Evolutionary conservation across 2,888 invertebrate genomes (phyloP).

Genomic region (Lochmaea crataegi): DNA sequence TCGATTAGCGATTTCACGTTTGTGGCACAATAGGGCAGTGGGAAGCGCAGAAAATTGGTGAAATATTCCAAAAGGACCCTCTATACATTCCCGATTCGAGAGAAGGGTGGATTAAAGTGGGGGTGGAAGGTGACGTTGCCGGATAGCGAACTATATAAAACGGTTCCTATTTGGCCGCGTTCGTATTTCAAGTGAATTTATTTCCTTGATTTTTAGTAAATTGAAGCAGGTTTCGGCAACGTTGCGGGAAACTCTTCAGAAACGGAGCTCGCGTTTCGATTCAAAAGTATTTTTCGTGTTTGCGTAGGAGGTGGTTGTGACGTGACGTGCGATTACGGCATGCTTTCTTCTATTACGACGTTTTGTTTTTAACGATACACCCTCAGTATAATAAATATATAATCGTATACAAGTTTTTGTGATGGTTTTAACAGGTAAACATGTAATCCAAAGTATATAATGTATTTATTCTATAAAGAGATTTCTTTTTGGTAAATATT

Average conservation of each 20-base stretch:
- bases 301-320: constrained; percentile 3
- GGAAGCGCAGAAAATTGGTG: constrained; percentile 46
- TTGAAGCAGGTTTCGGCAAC: not conserved
- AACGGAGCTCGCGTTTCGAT: not conserved
- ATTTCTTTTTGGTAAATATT: too few relatives aligned
- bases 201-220: not conserved
- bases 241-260: not conserved
- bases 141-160: not conserved
- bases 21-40: constrained; percentile 57
- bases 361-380: constrained; percentile 1
- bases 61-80: constrained; percentile 40
- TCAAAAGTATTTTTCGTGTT: not conserved
- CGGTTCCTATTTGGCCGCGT: not conserved
- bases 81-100: constrained; percentile 20
- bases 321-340: constrained; percentile 2
- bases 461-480: too few relatives aligned
- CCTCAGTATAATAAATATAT: not conserved
- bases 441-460: not conserved
- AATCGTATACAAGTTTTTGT: not conserved
- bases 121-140: constrained; percentile 33
- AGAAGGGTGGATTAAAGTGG: constrained; percentile 38
- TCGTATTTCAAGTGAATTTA: not conserved
- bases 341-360: constrained; percentile 12
- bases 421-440: not conserved
- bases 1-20: constrained; percentile 38